Conservation (phyloP, 2,797 vertebrate species). For the Steatocranus sp. region DNA sequence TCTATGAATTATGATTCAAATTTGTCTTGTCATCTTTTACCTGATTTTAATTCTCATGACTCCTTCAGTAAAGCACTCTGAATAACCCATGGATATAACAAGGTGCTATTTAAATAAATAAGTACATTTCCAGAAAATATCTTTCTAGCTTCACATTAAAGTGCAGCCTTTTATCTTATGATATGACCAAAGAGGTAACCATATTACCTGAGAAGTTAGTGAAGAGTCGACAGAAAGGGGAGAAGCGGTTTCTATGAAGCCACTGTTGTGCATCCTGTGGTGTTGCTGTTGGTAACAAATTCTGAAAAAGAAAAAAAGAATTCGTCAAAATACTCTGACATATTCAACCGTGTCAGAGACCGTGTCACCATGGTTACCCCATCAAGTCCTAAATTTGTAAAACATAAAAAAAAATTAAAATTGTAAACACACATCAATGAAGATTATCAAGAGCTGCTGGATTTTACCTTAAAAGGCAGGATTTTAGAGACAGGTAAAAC, state of each 20-base stretch:
- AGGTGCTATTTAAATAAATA: neutral
- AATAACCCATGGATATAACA: neutral
- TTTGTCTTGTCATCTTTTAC: neutral
- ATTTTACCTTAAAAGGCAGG: neutral
- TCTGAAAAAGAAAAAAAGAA: constrained; percentile 66
- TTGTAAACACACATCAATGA: neutral
- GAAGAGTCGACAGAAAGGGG: constrained; percentile 89
- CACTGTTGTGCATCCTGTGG: constrained; percentile 97
- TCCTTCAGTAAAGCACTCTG: neutral
- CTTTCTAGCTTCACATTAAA: neutral
- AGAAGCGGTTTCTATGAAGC: constrained; percentile 94
- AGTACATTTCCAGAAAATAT: neutral
- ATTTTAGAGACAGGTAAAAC: accelerated
- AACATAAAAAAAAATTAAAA: neutral
- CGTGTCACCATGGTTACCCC: neutral
- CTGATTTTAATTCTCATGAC: neutral
- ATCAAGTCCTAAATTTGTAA: neutral
- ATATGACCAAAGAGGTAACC: accelerated
- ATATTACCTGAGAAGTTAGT: constrained; percentile 91
- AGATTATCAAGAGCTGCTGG: neutral
- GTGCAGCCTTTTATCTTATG: neutral
- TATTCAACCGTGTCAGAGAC: neutral
- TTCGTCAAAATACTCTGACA: neutral
- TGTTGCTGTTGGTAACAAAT: constrained; percentile 88
- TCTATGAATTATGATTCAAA: neutral